Percentiles rank a stretch among this genome's conserved stretches.
Evolutionary conservation across 2,113 vertebrate genomes (phyloP).

Genomic region (Mixornis gularis): DNA sequence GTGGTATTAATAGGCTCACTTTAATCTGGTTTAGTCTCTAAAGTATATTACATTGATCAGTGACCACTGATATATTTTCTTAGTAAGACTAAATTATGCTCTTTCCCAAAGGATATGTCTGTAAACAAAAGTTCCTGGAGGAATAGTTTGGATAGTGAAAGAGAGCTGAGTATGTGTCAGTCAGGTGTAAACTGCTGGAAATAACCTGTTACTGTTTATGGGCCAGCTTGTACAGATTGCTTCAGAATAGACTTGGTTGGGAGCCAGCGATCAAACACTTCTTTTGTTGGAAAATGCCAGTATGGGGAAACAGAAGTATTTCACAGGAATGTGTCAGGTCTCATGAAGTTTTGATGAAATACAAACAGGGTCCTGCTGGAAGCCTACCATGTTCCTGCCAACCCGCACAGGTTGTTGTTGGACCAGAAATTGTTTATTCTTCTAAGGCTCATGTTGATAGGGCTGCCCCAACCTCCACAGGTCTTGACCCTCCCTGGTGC

Average conservation of each 20-base stretch:
- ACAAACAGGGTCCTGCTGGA: slow-evolving; percentile 7
- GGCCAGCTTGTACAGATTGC: neutral
- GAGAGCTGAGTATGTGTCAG: slow-evolving; percentile 22
- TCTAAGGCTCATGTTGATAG: neutral
- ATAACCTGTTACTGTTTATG: slow-evolving; percentile 56
- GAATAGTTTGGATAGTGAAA: slow-evolving; percentile 25
- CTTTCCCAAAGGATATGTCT: slow-evolving; percentile 19
- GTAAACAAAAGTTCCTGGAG: slow-evolving; percentile 43
- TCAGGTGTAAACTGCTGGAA: slow-evolving; percentile 59
- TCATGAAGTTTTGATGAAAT: slow-evolving; percentile 55
- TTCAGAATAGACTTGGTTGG: neutral
- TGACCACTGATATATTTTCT: slow-evolving; percentile 46
- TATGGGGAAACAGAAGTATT: slow-evolving; percentile 37
- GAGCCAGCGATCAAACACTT: slow-evolving; percentile 7
- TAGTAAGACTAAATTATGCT: slow-evolving; percentile 28
- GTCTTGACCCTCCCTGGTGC: neutral
- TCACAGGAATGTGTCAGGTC: slow-evolving; percentile 5
- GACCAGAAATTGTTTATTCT: neutral
- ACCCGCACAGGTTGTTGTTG: neutral
- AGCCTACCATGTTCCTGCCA: slow-evolving; percentile 10
- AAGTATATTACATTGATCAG: slow-evolving; percentile 54
- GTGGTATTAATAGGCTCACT: slow-evolving; percentile 30
- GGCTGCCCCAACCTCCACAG: neutral
- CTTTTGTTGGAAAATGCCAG: slow-evolving; percentile 46
- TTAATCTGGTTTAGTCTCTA: slow-evolving; percentile 54